Base-by-base conservation (phyloP, 2,113 vertebrate species). In the Phaethornis superciliosus region DNA sequence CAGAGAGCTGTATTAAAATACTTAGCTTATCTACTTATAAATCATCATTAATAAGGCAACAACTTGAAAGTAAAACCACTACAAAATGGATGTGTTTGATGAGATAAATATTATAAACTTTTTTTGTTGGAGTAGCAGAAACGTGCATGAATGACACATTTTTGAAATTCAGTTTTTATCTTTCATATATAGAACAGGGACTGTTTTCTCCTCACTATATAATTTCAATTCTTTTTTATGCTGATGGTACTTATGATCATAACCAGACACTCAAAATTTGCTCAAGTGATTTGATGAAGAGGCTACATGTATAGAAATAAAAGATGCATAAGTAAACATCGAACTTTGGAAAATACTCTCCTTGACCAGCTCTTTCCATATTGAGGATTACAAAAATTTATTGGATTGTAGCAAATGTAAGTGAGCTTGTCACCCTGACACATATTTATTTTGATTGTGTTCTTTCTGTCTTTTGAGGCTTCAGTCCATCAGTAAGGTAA, bases 61-160 rank as follows among this genome's bases (percentile, higher is more conserved):
- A 94, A 77, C 52, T 88, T 94, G 75, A 82, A 80, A 96, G 77
- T 91, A 81, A 89, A 96, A 96, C 95, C 90, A 5, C 76, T 96
- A 88, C 65, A 86, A 95, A 96, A 94, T 92, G 72, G 56, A 54
- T 72, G 54, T 67, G n/a, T 28, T 63, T 89, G 46, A 7, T 65
- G 78, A 71, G 86, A 92, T 81, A 78, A 60, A 91, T 95, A 93
- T 91, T 83, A 80, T 89, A 80, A 95, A 90, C 44, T 60, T 24
- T 69, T 83, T 27, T 89, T 93, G 28, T 81, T 83, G 67, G 47
- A 30, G 58, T 89, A 83, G 42, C 75, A 69, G 40, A 82, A 96
- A 84, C 89, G 44, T 71, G 77, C 91, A n/a, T 92, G 68, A 91
- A 84, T 94, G 37, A 51, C 78, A 37, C 19, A 72, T 80, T 67